A percentile compares a stretch with the other conserved stretches of the same genome.
These are phyloP conservation scores for Gymnosoma rotundatum DNA, from an alignment of 2,888 invertebrate genomes.

Conservation along the genomic window DNA sequence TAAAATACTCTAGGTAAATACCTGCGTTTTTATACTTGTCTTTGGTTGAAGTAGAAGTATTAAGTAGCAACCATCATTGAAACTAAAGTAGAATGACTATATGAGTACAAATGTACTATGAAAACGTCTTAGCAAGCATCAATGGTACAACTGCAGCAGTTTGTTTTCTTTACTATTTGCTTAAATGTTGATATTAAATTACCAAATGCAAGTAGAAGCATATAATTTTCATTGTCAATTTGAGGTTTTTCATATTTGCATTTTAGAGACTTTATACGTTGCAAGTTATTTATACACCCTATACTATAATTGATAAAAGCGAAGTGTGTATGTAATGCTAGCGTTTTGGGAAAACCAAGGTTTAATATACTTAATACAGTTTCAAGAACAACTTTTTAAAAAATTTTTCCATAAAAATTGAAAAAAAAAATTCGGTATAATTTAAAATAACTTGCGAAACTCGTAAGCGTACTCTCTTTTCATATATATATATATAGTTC, in stretches of 20 bases:
- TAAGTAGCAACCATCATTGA: constrained; percentile 37
- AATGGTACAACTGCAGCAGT: constrained; percentile 17
- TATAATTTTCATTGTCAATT: constrained; percentile 66
- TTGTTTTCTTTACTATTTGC: constrained; percentile 37
- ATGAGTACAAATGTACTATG: not conserved
- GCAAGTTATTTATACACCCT: constrained; percentile 12
- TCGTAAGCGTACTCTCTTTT: too few relatives aligned
- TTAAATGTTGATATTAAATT: constrained; percentile 64
- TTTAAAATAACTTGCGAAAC: too few relatives aligned
- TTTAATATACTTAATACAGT: too few relatives aligned
- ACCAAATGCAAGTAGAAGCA: constrained; percentile 52
- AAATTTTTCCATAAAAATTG: too few relatives aligned
- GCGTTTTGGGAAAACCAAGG: not conserved
- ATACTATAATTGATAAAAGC: not conserved
- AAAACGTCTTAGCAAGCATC: constrained; percentile 13
- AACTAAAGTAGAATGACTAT: not conserved
- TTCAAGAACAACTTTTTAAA: too few relatives aligned
- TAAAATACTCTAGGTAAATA: not conserved
- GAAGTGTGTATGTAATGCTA: not conserved
- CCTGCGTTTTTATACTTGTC: not conserved
- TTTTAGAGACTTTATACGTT: constrained; percentile 14
- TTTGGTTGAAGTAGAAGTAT: constrained; percentile 1
- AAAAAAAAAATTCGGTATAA: too few relatives aligned
- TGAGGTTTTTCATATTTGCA: constrained; percentile 57
- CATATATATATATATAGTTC: too few relatives aligned